Evolutionary conservation across 2,888 invertebrate species (phyloP).

Genomic region (Rotaria socialis): DNA sequence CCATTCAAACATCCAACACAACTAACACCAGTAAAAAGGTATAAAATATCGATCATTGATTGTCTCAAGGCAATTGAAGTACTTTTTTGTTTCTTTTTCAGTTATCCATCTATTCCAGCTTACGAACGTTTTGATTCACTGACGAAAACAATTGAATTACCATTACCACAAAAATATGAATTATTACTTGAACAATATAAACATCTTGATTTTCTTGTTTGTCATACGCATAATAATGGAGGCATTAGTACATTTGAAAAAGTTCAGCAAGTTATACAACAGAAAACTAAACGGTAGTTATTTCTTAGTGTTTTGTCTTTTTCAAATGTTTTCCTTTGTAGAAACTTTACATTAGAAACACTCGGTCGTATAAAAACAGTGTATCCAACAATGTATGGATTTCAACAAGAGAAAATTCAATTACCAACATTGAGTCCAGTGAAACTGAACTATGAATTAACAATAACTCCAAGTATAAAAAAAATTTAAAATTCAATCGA

Average conservation of each 20-base stretch:
- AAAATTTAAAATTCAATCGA: too few species aligned
- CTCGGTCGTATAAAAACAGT: slow-evolving; percentile 28
- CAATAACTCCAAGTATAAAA: neutral
- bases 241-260: slow-evolving; percentile 20
- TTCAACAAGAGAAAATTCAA: slow-evolving; percentile 34
- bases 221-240: neutral
- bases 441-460: slow-evolving; percentile 14
- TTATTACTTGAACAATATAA: slow-evolving; percentile 32
- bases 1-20: slow-evolving; percentile 1
- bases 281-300: slow-evolving; percentile 17
- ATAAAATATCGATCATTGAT: too few species aligned
- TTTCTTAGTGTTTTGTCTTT: neutral
- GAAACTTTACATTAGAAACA: slow-evolving; percentile 17
- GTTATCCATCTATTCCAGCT: neutral
- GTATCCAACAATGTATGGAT: neutral
- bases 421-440: slow-evolving; percentile 34
- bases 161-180: slow-evolving; percentile 10
- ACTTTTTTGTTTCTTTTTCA: neutral
- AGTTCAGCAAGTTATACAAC: neutral
- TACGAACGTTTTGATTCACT: neutral
- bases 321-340: neutral
- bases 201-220: slow-evolving; percentile 29
- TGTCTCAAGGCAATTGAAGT: too few species aligned
- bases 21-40: slow-evolving; percentile 13
- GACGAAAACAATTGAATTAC: neutral